Base-by-base conservation (phyloP, 2,797 vertebrate genomes). In the Morus bassanus region DNA sequence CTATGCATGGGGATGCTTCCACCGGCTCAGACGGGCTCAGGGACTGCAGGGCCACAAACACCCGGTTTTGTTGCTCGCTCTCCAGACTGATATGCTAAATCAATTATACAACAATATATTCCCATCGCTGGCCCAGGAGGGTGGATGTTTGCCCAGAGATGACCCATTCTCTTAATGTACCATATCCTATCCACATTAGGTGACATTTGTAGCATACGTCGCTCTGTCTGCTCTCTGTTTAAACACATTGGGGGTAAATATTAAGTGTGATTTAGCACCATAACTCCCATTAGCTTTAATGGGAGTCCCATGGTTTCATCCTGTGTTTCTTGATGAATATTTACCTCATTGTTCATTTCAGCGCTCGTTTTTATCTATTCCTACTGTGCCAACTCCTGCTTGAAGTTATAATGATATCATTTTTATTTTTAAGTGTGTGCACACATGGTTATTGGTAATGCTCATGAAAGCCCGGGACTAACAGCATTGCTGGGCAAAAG, bases 371-470 rank as follows among this genome's bases (percentile, higher is more conserved):
- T 88, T 95, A 93, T 95, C 91, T 90, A 27, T 64, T 93, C 96
- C 94, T 94, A 97, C 97, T 97, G 96, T 97, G 97, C 96, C 85
- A 94, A 93, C 81, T 95, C 92, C 92, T 93, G 96, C 96, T 93
- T 96, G 96, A 96, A 85, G 95, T 95, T 96, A 64, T 94, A 97
- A 93, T 88, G 93, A 70, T 75, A 53, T 33, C 30, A 95, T 97
- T 97, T 97, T 96, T 96, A 95, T 95, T 92, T 96, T 95, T 86
- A 91, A 88, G 81, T 82, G 73, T 64, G 63, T 1, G 21, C 75
- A 88, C 88, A 74, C 93, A 91, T 67, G 80, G 73, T 88, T 91
- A 64, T 35, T 88, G 75, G 80, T 53, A 84, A 80, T 9, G 59
- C 45, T 92, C 30, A 67, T n/a, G 85, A 69, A 84, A 89, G 67